Conservation (phyloP, 2,797 vertebrate genomes). For the Adelosebastes latens region DNA sequence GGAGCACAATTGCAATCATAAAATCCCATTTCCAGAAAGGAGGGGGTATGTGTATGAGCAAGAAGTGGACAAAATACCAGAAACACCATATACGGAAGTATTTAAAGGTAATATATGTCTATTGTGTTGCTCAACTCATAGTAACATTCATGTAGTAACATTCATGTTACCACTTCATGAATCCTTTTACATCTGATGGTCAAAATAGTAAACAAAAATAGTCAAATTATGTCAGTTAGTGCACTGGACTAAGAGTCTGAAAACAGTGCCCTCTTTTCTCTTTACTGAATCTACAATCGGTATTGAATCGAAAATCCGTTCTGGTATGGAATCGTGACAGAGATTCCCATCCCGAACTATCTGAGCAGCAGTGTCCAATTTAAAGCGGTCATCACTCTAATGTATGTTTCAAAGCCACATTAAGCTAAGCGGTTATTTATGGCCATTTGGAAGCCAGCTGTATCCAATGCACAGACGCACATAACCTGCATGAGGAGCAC, state of each 20-base stretch:
- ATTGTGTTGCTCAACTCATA: background rate
- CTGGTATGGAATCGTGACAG: background rate
- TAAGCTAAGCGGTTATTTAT: conserved; percentile 29
- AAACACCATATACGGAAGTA: background rate
- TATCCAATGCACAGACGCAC: conserved; percentile 7
- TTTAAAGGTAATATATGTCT: background rate
- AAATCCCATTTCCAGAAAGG: background rate
- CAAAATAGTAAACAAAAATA: background rate
- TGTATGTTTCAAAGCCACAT: conserved; percentile 13
- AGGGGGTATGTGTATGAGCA: background rate
- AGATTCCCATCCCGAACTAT: background rate
- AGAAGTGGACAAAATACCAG: background rate
- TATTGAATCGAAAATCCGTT: background rate
- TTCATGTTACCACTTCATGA: background rate
- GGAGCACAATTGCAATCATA: background rate
- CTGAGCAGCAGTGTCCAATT: background rate
- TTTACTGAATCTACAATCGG: background rate
- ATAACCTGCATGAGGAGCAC: conserved; percentile 27
- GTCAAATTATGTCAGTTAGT: background rate
- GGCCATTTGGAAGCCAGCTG: conserved; percentile 29
- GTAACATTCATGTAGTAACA: background rate
- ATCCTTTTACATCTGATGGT: background rate
- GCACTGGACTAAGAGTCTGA: background rate
- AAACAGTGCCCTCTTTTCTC: background rate
- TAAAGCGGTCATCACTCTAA: conserved; percentile 4